A percentile compares a stretch with the other conserved stretches of the same genome.
Conservation (phyloP, 2,797 vertebrate species). For the Anguilla marmorata region DNA sequence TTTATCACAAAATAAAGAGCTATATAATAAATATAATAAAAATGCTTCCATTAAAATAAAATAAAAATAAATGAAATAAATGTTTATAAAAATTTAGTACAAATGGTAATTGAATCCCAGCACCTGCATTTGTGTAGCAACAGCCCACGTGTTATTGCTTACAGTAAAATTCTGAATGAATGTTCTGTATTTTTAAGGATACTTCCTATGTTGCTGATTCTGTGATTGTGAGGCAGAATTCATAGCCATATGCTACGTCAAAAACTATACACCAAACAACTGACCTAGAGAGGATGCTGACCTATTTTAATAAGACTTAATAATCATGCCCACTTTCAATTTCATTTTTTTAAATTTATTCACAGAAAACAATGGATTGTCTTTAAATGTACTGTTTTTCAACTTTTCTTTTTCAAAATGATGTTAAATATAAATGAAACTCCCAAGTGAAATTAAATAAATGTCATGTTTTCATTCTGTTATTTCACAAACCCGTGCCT, state of each 20-base stretch:
- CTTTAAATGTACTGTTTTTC: neutral
- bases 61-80: neutral
- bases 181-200: neutral
- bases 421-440: slow-evolving; percentile 55
- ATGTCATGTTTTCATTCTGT: slow-evolving; percentile 67
- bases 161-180: neutral
- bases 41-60: neutral
- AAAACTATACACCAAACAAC: neutral
- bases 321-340: neutral
- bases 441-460: slow-evolving; percentile 54
- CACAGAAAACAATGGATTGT: neutral
- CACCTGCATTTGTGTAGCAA: neutral
- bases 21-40: neutral
- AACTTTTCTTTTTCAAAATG: neutral
- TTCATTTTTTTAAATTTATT: neutral
- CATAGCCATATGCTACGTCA: neutral
- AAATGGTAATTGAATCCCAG: neutral
- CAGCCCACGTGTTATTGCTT: neutral
- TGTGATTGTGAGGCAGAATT: neutral
- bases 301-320: neutral
- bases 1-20: neutral
- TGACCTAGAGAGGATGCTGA: neutral
- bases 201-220: neutral
- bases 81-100: neutral
- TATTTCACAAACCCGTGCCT: slow-evolving; percentile 70